Evolutionary conservation across 2,113 vertebrate genomes (phyloP).

Genomic region (Alectura lathami): DNA sequence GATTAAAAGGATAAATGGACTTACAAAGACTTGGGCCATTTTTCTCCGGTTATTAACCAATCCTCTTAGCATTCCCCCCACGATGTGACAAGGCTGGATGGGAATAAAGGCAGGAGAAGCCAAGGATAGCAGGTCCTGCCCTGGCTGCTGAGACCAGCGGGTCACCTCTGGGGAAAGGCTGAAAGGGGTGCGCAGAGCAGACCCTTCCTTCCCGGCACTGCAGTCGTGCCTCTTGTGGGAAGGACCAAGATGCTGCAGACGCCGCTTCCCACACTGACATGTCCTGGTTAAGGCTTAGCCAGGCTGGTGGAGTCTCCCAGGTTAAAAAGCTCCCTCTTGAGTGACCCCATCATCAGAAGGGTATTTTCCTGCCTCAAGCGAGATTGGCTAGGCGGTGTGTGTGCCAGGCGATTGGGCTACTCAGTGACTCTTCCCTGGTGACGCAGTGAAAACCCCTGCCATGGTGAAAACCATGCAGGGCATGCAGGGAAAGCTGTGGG

Average conservation of each 20-base stretch:
- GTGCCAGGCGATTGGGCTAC: not conserved
- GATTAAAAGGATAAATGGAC: conserved; percentile 56
- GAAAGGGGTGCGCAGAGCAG: not conserved
- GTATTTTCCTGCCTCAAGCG: too few relatives aligned
- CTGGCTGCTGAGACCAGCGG: not conserved
- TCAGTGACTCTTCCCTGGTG: not conserved
- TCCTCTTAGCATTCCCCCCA: not conserved
- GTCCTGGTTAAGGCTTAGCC: not conserved
- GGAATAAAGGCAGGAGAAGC: not conserved
- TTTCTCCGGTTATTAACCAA: conserved; percentile 27
- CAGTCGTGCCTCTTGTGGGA: not conserved
- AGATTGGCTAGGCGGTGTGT: too few relatives aligned
- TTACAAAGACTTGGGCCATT: conserved; percentile 23
- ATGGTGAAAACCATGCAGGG: too few relatives aligned
- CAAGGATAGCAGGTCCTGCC: not conserved
- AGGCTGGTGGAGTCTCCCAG: not conserved
- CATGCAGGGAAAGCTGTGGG: not conserved
- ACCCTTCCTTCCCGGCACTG: not conserved
- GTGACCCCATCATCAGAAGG: too few relatives aligned
- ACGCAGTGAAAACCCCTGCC: not conserved
- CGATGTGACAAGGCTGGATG: not conserved
- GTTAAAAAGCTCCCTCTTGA: too few relatives aligned
- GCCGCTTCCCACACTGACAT: not conserved
- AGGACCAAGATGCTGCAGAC: not conserved
- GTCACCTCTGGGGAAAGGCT: not conserved